Conservation (phyloP, 2,888 invertebrate species). For the Actias luna region DNA sequence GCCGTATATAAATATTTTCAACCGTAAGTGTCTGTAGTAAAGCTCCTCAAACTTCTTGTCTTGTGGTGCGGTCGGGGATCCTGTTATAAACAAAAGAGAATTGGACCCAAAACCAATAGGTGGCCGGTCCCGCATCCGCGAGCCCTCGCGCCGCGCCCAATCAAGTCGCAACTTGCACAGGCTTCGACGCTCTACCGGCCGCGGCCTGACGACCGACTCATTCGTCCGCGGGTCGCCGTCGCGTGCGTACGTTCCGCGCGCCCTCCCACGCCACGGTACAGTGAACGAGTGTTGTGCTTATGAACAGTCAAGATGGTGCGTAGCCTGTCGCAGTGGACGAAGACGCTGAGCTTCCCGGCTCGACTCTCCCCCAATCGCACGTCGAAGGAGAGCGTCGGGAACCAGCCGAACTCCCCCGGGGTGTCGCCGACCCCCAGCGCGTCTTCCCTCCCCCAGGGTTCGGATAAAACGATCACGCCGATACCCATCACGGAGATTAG, state of each 20-base stretch:
- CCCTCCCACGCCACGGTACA: slow-evolving; percentile 48
- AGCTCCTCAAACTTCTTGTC: neutral
- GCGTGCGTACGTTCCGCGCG: slow-evolving; percentile 56
- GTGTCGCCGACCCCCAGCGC: slow-evolving; percentile 84
- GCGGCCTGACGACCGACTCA: slow-evolving; percentile 32
- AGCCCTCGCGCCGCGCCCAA: slow-evolving; percentile 37
- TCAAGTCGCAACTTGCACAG: slow-evolving; percentile 71
- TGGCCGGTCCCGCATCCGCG: slow-evolving; percentile 47
- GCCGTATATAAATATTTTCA: neutral
- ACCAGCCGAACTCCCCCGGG: slow-evolving; percentile 78
- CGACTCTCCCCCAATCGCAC: slow-evolving; percentile 91
- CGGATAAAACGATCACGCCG: slow-evolving; percentile 78
- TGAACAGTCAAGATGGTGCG: slow-evolving; percentile 88
- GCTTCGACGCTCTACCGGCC: slow-evolving; percentile 28
- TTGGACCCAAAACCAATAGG: slow-evolving; percentile 49
- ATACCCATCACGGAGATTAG: slow-evolving; percentile 86
- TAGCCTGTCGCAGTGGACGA: slow-evolving; percentile 94
- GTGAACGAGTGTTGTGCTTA: slow-evolving; percentile 74
- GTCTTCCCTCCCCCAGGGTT: slow-evolving; percentile 81
- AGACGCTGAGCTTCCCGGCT: slow-evolving; percentile 94
- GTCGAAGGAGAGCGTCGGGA: slow-evolving; percentile 86
- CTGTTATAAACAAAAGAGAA: slow-evolving; percentile 66
- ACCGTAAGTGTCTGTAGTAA: neutral
- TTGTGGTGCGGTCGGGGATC: neutral
- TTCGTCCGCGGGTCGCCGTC: slow-evolving; percentile 65